Percentiles rank a stretch among this genome's conserved stretches.
These are phyloP conservation scores for Poeciliopsis infans DNA, from an alignment of 2,797 vertebrate species.

Conservation along the genomic window DNA sequence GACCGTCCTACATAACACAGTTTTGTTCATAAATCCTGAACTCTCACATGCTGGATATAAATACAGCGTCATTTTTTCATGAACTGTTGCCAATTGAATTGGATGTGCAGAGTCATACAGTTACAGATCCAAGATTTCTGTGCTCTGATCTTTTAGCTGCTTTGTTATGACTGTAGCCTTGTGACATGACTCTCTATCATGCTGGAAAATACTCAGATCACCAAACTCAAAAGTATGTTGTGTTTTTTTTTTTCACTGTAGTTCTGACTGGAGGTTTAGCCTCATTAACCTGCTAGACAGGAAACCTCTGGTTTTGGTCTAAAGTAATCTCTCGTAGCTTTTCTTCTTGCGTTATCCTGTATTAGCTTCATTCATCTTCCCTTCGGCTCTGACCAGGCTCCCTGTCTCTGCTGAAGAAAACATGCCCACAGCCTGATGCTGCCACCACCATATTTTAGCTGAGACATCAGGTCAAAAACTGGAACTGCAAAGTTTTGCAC, in stretches of 20 bases:
- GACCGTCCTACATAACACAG: not conserved
- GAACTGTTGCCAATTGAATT: conserved; percentile 1
- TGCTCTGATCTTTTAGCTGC: not conserved
- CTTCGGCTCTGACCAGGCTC: not conserved
- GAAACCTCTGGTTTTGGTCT: not conserved
- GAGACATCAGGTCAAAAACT: not conserved
- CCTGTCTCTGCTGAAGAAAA: not conserved
- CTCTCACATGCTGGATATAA: not conserved
- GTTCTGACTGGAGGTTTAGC: not conserved
- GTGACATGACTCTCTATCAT: not conserved
- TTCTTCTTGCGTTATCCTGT: not conserved
- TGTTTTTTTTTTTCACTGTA: not conserved
- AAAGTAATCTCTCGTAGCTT: not conserved
- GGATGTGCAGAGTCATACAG: not conserved
- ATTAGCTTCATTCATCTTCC: not conserved
- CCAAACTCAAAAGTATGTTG: not conserved
- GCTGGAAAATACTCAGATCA: not conserved
- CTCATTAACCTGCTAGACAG: not conserved
- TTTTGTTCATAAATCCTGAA: not conserved
- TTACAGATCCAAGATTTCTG: not conserved
- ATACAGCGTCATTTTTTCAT: not conserved
- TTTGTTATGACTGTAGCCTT: not conserved
- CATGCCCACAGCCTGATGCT: not conserved
- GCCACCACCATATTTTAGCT: not conserved
- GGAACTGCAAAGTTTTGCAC: not conserved